Percentiles rank a stretch among this genome's conserved stretches.
Conservation (phyloP, 2,888 invertebrate genomes). For the Sesamia inferens region DNA sequence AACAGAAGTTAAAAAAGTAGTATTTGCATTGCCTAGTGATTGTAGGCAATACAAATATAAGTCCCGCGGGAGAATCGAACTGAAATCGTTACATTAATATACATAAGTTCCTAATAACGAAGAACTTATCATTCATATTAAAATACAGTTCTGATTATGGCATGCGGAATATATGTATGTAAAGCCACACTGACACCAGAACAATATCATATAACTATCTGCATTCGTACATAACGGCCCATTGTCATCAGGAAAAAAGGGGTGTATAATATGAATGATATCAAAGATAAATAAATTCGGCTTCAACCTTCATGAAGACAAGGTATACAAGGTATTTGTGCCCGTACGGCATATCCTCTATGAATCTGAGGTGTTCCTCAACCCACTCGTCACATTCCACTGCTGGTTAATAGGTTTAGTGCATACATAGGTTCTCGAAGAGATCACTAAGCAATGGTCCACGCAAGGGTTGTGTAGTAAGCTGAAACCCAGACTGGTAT, state of each 20-base stretch:
- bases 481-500: too few species aligned
- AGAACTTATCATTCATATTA: slow-evolving; percentile 26
- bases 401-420: background rate
- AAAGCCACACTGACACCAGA: slow-evolving; percentile 30
- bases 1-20: too few species aligned
- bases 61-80: too few species aligned
- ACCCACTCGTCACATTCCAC: background rate
- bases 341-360: background rate
- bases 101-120: too few species aligned
- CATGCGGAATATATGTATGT: slow-evolving; percentile 18
- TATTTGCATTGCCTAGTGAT: too few species aligned
- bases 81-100: too few species aligned
- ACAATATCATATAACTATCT: slow-evolving; percentile 48
- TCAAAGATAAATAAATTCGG: slow-evolving; percentile 18
- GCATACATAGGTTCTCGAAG: background rate
- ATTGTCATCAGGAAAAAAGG: slow-evolving; percentile 51
- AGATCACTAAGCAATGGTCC: background rate
- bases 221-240: slow-evolving; percentile 46
- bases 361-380: background rate
- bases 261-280: slow-evolving; percentile 3
- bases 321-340: too few species aligned
- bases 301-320: background rate
- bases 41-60: too few species aligned
- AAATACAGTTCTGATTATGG: slow-evolving; percentile 34
- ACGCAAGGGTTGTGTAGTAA: background rate